Base-by-base conservation (phyloP, 2,888 invertebrate genomes). In the Xestoiulus laeticollis region DNA sequence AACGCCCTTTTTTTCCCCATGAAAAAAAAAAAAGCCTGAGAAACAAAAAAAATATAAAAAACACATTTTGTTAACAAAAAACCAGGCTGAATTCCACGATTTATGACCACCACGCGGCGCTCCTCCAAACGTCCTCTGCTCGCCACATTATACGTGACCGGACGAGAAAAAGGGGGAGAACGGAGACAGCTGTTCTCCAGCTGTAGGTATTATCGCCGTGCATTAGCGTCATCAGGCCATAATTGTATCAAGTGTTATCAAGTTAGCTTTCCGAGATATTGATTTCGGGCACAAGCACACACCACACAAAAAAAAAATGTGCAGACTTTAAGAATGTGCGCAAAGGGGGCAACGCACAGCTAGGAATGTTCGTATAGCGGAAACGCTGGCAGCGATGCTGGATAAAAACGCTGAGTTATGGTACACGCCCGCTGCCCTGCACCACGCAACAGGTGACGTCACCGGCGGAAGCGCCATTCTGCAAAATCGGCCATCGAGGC, bases 331-430 rank as follows among this genome's bases (percentile, higher is more conserved):
- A 59, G 59, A 59, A 59, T 59, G 59, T 59, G n/a, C 19, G 59
- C n/a, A 59, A 59, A 59, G n/a, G 59, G 59, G 59, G 48, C 59
- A 59, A 59, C n/a, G 59, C 59, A n/a, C 59, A 59, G 59, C 19
- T 2, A 59, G 59, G 59, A 59, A 59, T 59, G 59, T n/a, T 38
- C 38, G 38, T 8, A 38, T 38, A 38, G 38, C 38, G 38, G 38
- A 38, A n/a, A 48, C 48, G 48, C 48, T 48, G 48, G 48, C 48
- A 48, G 48, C 48, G 16, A 48, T 14, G 48, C 3, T 3, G 48
- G 14, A 48, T 14, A 48, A 48, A 59, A 59, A 19, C 59, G 59
- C 59, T 59, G 59, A 59, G 59, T 59, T 59, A 59, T 59, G 59
- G n/a, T n/a, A 59, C 59, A n/a, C 59, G 6, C 59, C 59, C 59